Base-by-base conservation (phyloP, 2,888 invertebrate species). In the Tanypteryx hageni region DNA sequence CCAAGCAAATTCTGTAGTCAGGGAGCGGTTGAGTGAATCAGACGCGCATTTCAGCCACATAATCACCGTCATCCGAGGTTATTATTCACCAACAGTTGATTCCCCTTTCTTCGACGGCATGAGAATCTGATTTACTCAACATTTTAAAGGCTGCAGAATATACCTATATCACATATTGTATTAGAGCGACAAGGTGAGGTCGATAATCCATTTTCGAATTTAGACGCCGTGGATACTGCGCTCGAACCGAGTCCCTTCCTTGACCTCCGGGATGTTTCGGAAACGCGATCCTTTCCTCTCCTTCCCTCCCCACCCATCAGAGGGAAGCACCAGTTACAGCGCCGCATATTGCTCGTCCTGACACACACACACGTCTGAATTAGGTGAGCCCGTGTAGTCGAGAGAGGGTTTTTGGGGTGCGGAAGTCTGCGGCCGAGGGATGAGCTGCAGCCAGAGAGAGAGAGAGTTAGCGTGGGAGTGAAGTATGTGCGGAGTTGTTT, bases 361-460 rank as follows among this genome's bases (percentile, higher is more conserved):
- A 27, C 76, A 27, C 76, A 22, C 76, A 27, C 76, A 44, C 44
- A 44, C 44, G 27, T 76, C 27, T 76, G 27, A 76, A 76, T 22
- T 76, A 76, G 76, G 76, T 76, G 76, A 76, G 4, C 22, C 68
- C 76, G 22, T 76, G 44, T 44, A 44, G 44, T 44, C 1, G 44
- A 44, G 44, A 44, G 1, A 44, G 44, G 44, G 44, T 44, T 44
- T 44, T 44, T 27, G 76, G 76, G 76, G 76, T 27, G 76, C 76
- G 76, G 76, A 76, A 76, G 76, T 76, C n/a, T 68, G 4, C n/a
- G n/a, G 68, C n/a, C 9, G 68, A 68, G 76, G 76, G 76, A 76
- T 76, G 68, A 68, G 68, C 22, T 18, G 68, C 10, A 68, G n/a
- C 44, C 44, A 44, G 44, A 44, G 44, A 44, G 44, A 44, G 44